A percentile compares a stretch with the other conserved stretches of the same genome.
Evolutionary conservation across 2,888 invertebrate genomes (phyloP).

Genomic region (Unio pictorum): DNA sequence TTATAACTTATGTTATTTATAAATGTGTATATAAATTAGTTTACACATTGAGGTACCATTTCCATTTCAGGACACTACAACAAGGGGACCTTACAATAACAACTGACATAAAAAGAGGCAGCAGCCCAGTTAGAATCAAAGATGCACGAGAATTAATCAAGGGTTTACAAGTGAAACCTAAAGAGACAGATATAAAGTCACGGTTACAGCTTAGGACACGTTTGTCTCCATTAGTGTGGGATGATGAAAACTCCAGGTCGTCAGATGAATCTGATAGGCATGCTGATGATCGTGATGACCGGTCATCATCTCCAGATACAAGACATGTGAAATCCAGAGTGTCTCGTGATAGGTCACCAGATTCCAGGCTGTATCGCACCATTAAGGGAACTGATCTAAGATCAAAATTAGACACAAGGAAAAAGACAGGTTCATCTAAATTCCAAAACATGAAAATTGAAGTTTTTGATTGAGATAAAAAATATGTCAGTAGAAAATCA

Average conservation of each 20-base stretch:
- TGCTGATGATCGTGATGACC: conserved; percentile 79
- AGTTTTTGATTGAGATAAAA: neutral
- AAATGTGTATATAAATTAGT: no score
- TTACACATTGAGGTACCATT: no score
- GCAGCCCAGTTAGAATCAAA: conserved; percentile 5
- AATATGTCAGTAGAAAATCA: neutral
- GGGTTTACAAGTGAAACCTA: neutral
- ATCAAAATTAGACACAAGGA: neutral
- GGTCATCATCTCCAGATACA: conserved; percentile 60
- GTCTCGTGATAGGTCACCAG: neutral
- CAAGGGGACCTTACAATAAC: conserved; percentile 6
- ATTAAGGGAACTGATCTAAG: neutral
- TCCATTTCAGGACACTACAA: neutral
- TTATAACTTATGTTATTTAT: no score
- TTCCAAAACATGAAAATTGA: neutral
- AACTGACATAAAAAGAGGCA: neutral
- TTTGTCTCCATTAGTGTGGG: neutral
- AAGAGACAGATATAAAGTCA: neutral
- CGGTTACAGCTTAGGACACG: neutral
- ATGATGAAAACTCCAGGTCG: neutral
- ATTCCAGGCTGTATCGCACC: neutral
- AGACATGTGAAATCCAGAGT: neutral
- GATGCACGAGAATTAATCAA: conserved; percentile 15
- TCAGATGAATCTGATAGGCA: neutral
- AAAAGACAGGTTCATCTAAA: neutral